Percentiles rank a stretch among this genome's conserved stretches.
These are phyloP conservation scores for Halcyon chelicuti DNA, from an alignment of 2,797 vertebrate species.

Conservation along the genomic window DNA sequence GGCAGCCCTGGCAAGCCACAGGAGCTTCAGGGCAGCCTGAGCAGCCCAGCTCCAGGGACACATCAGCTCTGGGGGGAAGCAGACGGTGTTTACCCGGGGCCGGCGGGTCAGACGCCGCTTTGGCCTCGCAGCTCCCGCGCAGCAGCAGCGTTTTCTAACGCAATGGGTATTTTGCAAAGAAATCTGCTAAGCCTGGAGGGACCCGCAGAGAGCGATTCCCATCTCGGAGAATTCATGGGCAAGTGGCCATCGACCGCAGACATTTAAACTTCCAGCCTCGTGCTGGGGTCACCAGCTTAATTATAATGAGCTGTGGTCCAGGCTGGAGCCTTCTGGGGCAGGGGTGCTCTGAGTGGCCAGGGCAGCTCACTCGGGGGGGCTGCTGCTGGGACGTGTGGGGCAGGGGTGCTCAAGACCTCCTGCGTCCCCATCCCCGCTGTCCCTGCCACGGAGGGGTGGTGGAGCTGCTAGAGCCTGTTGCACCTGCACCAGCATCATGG, in stretches of 20 bases:
- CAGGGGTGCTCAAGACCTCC: neutral
- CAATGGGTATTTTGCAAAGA: neutral
- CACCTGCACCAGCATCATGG: rapidly evolving
- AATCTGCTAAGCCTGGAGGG: conserved; percentile 27
- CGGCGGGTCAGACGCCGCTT: rapidly evolving
- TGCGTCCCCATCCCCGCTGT: rapidly evolving
- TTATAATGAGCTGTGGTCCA: rapidly evolving
- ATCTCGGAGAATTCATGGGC: neutral
- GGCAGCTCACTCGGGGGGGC: neutral
- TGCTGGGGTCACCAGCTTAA: neutral
- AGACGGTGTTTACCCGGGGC: rapidly evolving
- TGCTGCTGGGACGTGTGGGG: neutral
- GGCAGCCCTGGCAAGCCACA: rapidly evolving
- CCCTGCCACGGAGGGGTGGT: neutral
- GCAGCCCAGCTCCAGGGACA: neutral
- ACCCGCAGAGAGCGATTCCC: neutral
- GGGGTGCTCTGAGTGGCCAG: neutral
- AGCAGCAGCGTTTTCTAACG: neutral
- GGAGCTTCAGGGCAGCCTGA: neutral
- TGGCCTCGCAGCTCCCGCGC: neutral
- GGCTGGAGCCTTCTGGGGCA: neutral
- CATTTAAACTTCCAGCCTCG: neutral
- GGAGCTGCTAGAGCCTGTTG: neutral
- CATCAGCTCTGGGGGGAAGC: rapidly evolving
- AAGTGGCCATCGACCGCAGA: conserved; percentile 10